These are phyloP conservation scores for Amphipoea lucens DNA, from an alignment of 2,888 invertebrate species.

Conservation along the genomic window DNA sequence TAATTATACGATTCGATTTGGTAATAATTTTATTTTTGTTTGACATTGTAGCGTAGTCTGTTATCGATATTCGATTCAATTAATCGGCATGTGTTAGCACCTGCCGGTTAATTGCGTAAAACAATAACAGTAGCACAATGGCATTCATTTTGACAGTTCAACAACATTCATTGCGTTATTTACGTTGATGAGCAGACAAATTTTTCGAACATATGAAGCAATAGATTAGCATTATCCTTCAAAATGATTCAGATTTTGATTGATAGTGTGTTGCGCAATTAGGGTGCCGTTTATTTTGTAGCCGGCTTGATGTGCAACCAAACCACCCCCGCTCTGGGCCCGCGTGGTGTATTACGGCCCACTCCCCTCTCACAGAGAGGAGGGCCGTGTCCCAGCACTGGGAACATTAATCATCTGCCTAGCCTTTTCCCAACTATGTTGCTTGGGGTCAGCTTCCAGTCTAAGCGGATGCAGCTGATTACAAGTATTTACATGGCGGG, in stretches of 20 bases:
- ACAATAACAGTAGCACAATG: too few relatives aligned
- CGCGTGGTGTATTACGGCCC: neutral
- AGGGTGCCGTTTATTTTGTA: neutral
- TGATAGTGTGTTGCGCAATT: too few relatives aligned
- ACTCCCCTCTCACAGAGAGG: neutral
- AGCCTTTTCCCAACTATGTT: neutral
- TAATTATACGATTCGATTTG: slow-evolving; percentile 43
- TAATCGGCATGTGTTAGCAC: too few relatives aligned
- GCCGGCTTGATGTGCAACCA: neutral
- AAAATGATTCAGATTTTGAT: too few relatives aligned
- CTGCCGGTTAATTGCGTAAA: too few relatives aligned
- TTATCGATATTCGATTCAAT: neutral
- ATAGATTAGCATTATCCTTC: too few relatives aligned
- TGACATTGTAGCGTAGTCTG: neutral
- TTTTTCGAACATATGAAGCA: too few relatives aligned
- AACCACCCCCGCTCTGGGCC: too few relatives aligned
- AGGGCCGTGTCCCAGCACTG: neutral
- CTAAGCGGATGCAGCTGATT: neutral
- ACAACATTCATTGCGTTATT: too few relatives aligned
- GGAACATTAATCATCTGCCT: neutral
- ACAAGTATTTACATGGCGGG: neutral
- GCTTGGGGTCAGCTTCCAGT: too few relatives aligned
- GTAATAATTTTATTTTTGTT: slow-evolving; percentile 11
- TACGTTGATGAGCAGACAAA: too few relatives aligned
- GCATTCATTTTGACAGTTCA: too few relatives aligned